Evolutionary conservation across 2,797 vertebrate species (phyloP).

Genomic region (Ctenopoma kingsleyae): DNA sequence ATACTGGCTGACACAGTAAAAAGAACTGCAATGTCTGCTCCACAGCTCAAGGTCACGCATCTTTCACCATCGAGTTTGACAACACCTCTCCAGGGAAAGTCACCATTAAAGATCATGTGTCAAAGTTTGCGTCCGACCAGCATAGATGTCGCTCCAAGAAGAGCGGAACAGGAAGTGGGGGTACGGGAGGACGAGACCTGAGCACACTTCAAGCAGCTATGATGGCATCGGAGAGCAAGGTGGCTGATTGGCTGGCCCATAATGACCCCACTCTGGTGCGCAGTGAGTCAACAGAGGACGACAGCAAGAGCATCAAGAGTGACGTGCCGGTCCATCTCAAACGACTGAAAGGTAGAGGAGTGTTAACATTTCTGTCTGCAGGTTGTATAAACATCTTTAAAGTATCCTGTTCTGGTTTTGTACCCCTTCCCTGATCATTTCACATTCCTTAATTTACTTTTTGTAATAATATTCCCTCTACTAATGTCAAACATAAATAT

Average conservation of each 20-base stretch:
- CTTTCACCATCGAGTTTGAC: conserved; percentile 99
- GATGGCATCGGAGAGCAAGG: conserved; percentile 97
- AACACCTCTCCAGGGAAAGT: conserved; percentile 95
- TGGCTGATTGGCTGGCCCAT: conserved; percentile 98
- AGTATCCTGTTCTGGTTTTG: background rate
- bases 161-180: conserved; percentile 82
- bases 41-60: conserved; percentile 91
- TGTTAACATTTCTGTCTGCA: conserved; percentile 4
- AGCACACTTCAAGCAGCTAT: conserved; percentile 95
- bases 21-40: conserved; percentile 67
- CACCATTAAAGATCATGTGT: conserved; percentile 98
- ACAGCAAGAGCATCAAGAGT: conserved; percentile 98
- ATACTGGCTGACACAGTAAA: conserved; percentile 23
- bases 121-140: conserved; percentile 89
- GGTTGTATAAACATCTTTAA: background rate
- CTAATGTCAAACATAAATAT: background rate
- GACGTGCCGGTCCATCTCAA: conserved; percentile 96
- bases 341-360: conserved; percentile 93
- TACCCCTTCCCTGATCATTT: background rate
- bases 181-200: conserved; percentile 86
- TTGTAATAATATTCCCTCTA: background rate
- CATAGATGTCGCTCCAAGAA: conserved; percentile 92
- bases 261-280: conserved; percentile 95
- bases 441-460: conserved; percentile 1
- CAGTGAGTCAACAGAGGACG: conserved; percentile 93